Conservation (phyloP, 1,140 invertebrate species). For the Idris sp. region DNA sequence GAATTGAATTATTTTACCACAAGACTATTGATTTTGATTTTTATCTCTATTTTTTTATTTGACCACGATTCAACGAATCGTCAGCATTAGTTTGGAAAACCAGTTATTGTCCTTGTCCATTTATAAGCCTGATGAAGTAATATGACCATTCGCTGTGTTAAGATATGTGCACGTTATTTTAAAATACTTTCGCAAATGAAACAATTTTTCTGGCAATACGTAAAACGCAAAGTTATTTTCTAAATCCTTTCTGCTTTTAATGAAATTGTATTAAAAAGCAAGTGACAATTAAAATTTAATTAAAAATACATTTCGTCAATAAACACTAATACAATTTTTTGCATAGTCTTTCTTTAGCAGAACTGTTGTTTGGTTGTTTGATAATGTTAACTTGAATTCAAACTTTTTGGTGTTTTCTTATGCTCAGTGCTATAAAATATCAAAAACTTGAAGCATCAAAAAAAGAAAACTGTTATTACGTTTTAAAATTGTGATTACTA, state of each 20-base stretch:
- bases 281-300: too few relatives aligned
- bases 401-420: slow-evolving; percentile 52
- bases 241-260: too few relatives aligned
- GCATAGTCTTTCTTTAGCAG: too few relatives aligned
- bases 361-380: background rate
- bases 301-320: too few relatives aligned
- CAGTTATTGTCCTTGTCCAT: slow-evolving; percentile 52
- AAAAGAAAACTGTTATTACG: slow-evolving; percentile 19
- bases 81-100: slow-evolving; percentile 32
- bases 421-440: slow-evolving; percentile 27
- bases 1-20: slow-evolving; percentile 8
- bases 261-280: too few relatives aligned
- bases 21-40: slow-evolving; percentile 2
- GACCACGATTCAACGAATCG: slow-evolving; percentile 6
- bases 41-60: slow-evolving; percentile 7
- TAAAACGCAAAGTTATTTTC: background rate
- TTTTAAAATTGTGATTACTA: slow-evolving; percentile 32
- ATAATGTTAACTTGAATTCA: slow-evolving; percentile 49
- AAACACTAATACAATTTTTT: too few relatives aligned
- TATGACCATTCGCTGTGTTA: slow-evolving; percentile 37
- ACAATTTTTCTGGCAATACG: slow-evolving; percentile 7
- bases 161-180: slow-evolving; percentile 42
- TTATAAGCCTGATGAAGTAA: slow-evolving; percentile 38
- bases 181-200: slow-evolving; percentile 25
- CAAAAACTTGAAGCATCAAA: slow-evolving; percentile 15